Conservation (phyloP, 2,113 vertebrate genomes). For the Microcebus griseorufus region DNA sequence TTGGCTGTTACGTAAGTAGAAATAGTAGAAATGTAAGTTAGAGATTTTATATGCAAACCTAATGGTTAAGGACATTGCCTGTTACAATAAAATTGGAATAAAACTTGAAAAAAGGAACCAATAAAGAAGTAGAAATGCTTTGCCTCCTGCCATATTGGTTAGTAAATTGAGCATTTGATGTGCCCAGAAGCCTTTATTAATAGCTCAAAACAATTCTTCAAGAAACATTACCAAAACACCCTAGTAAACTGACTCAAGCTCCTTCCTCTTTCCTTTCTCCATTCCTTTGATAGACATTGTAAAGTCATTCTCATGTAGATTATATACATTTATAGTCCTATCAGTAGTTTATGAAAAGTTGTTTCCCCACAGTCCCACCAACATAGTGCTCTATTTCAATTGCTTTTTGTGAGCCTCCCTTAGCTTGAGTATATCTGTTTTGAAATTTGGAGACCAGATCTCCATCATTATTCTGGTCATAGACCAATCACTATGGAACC, state of each 20-base stretch:
- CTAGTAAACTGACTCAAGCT: background rate
- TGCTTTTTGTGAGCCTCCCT: slow-evolving; percentile 12
- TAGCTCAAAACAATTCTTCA: background rate
- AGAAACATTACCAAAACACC: background rate
- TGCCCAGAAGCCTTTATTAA: slow-evolving; percentile 6
- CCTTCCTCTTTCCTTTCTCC: background rate
- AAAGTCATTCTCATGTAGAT: background rate
- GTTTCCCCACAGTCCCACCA: background rate
- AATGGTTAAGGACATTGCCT: slow-evolving; percentile 13
- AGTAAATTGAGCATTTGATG: slow-evolving; percentile 15
- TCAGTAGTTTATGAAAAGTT: background rate
- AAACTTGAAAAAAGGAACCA: slow-evolving; percentile 35
- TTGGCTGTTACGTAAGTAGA: slow-evolving; percentile 10
- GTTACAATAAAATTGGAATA: background rate
- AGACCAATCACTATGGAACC: background rate
- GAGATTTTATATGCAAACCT: slow-evolving; percentile 27
- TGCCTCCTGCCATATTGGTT: background rate
- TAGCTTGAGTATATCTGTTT: slow-evolving; percentile 7
- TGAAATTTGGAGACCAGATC: slow-evolving; percentile 2
- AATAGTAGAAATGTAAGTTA: slow-evolving; percentile 34
- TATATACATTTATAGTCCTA: background rate
- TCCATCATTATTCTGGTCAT: background rate
- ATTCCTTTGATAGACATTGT: background rate
- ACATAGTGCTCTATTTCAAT: background rate
- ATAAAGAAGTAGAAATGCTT: background rate